A percentile compares a stretch with the other conserved stretches of the same genome.
Evolutionary conservation across 2,113 vertebrate genomes (phyloP).

Genomic region (Macaca mulatta): DNA sequence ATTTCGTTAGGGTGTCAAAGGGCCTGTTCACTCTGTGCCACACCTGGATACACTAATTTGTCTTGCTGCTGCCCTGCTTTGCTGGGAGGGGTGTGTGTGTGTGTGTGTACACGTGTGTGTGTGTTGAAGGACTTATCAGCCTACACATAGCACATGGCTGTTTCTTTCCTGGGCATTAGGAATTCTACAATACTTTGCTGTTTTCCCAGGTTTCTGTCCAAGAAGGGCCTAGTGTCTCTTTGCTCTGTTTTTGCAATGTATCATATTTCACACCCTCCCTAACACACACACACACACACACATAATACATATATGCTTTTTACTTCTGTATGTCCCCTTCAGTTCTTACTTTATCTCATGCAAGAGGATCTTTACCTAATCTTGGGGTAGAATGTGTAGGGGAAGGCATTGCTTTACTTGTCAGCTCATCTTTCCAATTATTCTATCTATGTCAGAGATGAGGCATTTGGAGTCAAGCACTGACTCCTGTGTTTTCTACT

Average conservation of each 20-base stretch:
- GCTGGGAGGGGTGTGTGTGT: neutral
- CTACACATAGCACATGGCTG: neutral
- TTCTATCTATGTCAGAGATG: neutral
- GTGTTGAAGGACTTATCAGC: neutral
- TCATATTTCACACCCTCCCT: neutral
- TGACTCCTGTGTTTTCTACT: neutral
- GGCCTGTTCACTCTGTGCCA: neutral
- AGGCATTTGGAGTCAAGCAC: neutral
- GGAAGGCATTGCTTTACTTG: neutral
- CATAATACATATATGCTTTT: neutral
- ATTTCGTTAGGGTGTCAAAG: neutral
- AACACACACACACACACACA: neutral
- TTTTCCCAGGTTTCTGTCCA: neutral
- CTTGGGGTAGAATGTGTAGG: neutral
- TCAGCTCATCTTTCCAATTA: neutral
- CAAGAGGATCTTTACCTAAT: neutral
- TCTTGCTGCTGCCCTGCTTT: neutral
- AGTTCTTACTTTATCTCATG: neutral
- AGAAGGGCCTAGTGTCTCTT: neutral
- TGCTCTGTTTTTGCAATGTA: neutral
- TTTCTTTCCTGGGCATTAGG: neutral
- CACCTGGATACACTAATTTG: neutral
- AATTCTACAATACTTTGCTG: neutral
- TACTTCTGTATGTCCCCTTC: neutral
- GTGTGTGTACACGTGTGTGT: neutral